Evolutionary conservation across 2,888 invertebrate genomes (phyloP), one percentile per base, ranked within the genome.

Genomic region (Trissonchulus latispiculum): DNA sequence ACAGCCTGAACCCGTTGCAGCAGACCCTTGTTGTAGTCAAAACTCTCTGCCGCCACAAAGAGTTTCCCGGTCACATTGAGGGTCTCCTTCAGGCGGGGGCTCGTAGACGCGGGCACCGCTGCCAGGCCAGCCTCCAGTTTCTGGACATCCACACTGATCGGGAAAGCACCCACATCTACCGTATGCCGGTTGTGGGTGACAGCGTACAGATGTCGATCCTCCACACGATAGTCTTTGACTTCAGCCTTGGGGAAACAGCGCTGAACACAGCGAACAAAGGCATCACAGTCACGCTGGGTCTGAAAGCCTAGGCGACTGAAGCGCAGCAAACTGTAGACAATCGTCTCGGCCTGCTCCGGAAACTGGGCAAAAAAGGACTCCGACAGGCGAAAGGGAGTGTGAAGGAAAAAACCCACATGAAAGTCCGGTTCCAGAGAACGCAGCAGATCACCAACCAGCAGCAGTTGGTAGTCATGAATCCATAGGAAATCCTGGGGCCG

Each of bases 381-480:
- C 91, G 93, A 94, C 23, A 93, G 90, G 23, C 93, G 93, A 84
- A 95, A 95, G 0, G 94, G 94, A 80, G 95, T 95, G 85, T 95
- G 94, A 75, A 95, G 87, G 85, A 95, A 95, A 86, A 95, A 95
- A 36, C 92, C 93, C 76, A 94, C 85, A 23, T 48, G 48, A 48
- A 48, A 48, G 8, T 48, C 48, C 23, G 48, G 48, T 68, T 81
- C 82, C 75, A 84, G 83, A 85, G 92, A 91, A 83, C 94, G 88
- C 77, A 95, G 90, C 89, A 92, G 92, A 83, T 92, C 92, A 59
- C 94, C 92, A 23, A 92, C 91, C 80, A 93, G 85, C 92, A 94
- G 93, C 29, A 95, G 87, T 82, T 95, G 94, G 83, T 95, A 95
- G 83, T 95, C 95, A 81, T 95, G 95, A 33, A 95, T 89, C 95